A percentile compares a stretch with the other conserved stretches of the same genome.
Conservation (phyloP, 2,113 vertebrate genomes). For the Alethe castanea region DNA sequence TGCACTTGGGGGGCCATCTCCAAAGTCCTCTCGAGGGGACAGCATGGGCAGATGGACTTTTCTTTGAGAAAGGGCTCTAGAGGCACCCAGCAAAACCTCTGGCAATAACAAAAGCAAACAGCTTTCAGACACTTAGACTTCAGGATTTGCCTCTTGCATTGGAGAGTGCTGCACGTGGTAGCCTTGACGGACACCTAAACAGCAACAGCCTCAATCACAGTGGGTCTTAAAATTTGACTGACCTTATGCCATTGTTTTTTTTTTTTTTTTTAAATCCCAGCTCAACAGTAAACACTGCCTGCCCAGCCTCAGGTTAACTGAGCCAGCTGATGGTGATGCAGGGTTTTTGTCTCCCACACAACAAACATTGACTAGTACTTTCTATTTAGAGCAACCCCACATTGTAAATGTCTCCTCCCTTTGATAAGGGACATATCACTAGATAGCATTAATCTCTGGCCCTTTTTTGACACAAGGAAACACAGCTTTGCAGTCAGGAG, state of each 20-base stretch:
- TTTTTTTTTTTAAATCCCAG: not conserved
- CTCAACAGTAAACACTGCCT: not conserved
- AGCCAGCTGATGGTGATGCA: conserved; percentile 1
- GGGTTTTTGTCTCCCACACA: conserved; percentile 29
- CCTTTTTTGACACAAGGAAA: not conserved
- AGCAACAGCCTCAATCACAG: not conserved
- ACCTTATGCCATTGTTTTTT: not conserved
- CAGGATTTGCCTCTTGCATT: not conserved
- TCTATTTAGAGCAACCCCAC: not conserved
- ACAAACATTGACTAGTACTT: conserved; percentile 28
- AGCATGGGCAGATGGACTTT: accelerated
- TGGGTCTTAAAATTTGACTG: not conserved
- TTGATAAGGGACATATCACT: not conserved
- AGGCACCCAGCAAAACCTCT: not conserved
- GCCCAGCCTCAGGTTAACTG: not conserved
- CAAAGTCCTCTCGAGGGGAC: not conserved
- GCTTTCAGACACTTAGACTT: not conserved
- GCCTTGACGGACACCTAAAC: not conserved
- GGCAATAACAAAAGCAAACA: not conserved
- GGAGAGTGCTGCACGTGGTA: accelerated
- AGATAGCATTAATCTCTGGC: conserved; percentile 1
- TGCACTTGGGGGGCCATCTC: not conserved
- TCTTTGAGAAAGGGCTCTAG: not conserved
- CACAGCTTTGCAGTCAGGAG: not conserved
- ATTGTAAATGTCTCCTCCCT: conserved; percentile 42